Evolutionary conservation across 2,113 vertebrate genomes (phyloP).

Genomic region (Stigmatopora argus): DNA sequence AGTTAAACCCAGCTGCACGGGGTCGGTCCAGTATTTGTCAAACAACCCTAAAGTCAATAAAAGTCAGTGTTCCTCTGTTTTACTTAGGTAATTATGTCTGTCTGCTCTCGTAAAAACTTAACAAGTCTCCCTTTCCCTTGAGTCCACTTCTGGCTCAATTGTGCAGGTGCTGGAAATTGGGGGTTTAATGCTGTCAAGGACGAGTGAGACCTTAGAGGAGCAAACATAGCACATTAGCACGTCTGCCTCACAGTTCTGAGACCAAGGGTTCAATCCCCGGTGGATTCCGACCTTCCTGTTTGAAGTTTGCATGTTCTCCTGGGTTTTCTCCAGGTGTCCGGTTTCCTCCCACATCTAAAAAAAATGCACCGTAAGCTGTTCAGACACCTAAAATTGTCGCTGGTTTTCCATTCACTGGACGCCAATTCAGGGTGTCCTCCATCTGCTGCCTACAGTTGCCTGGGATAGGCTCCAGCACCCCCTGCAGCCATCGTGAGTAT

Average conservation of each 20-base stretch:
- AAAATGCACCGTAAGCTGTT: not conserved
- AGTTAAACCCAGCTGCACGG: slow-evolving; percentile 37
- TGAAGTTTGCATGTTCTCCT: too few species aligned
- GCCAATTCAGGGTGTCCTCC: too few species aligned
- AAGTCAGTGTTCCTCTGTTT: slow-evolving; percentile 28
- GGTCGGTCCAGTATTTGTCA: slow-evolving; percentile 24
- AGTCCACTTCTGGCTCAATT: slow-evolving; percentile 26
- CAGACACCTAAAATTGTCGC: not conserved
- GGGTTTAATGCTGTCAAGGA: slow-evolving; percentile 10
- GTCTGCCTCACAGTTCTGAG: too few species aligned
- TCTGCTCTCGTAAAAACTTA: slow-evolving; percentile 46
- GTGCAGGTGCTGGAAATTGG: slow-evolving; percentile 9
- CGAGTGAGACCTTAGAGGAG: not conserved
- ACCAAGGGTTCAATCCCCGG: too few species aligned
- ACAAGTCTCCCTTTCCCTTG: slow-evolving; percentile 40
- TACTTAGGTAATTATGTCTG: slow-evolving; percentile 32
- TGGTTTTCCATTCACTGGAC: too few species aligned
- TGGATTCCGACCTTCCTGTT: too few species aligned
- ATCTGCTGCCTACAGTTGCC: too few species aligned
- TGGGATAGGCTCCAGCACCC: too few species aligned
- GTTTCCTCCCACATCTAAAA: not conserved
- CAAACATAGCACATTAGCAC: not conserved
- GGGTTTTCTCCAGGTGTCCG: too few species aligned
- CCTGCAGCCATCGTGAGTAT: too few species aligned
- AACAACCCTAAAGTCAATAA: slow-evolving; percentile 47